These are phyloP conservation scores for Catostomus latipinnis DNA, from an alignment of 2,797 vertebrate species.

Conservation along the genomic window DNA sequence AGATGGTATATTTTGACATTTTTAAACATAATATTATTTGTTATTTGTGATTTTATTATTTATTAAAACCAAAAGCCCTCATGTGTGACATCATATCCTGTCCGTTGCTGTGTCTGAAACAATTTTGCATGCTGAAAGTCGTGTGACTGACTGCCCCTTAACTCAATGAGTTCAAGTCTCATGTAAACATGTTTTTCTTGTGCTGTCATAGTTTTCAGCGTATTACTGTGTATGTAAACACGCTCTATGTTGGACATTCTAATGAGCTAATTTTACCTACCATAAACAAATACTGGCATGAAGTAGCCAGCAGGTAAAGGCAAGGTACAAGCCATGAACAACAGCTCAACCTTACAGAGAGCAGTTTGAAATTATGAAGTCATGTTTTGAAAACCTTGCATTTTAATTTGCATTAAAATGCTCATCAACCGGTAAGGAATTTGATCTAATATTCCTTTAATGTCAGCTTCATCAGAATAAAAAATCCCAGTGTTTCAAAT, in stretches of 20 bases:
- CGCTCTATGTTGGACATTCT: neutral
- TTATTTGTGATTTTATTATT: too few species aligned
- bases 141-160: too few species aligned
- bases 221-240: neutral
- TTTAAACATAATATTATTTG: too few species aligned
- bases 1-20: too few species aligned
- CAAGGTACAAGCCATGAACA: slow-evolving; percentile 89
- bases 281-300: slow-evolving; percentile 90
- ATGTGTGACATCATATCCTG: too few species aligned
- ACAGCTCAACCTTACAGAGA: slow-evolving; percentile 86
- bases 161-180: too few species aligned
- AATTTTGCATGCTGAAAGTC: too few species aligned
- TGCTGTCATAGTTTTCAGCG: too few species aligned
- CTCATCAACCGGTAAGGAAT: neutral
- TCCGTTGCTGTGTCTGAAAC: too few species aligned
- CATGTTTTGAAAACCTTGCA: slow-evolving; percentile 1
- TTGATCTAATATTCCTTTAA: slow-evolving; percentile 15
- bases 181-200: too few species aligned
- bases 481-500: slow-evolving; percentile 84
- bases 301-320: slow-evolving; percentile 92
- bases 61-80: too few species aligned
- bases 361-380: slow-evolving; percentile 14
- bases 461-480: slow-evolving; percentile 90
- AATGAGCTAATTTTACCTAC: slow-evolving; percentile 73
- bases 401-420: neutral